Base-by-base conservation (phyloP, 2,113 vertebrate species). In the Budorcas taxicolor region DNA sequence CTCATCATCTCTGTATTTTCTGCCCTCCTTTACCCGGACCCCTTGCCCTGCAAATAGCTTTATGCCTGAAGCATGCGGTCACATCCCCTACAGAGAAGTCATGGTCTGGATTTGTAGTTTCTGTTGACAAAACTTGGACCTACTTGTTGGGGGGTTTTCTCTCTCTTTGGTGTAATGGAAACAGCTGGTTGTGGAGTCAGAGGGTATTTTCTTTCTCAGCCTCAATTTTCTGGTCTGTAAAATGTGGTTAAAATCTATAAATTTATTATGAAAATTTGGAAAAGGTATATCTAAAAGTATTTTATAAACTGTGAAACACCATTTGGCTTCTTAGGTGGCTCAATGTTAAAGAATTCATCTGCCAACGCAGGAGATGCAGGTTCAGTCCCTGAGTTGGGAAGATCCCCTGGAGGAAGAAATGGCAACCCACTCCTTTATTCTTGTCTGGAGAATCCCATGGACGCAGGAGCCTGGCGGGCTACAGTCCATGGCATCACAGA, bases 161-260 rank as follows among this genome's bases (percentile, higher is more conserved):
- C 60, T 67, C 80, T n/a, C 67, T 36, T 83, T 9, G 45, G 13
- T 60, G 55, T 40, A 45, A 40, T 47, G 31, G 25, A 7, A 91
- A 29, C 15, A 81, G 21, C 6, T 15, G 57, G 6, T 21, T 45
- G 1, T 23, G 14, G 9, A 4, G 7, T 84, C 36, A 23, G 76
- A 60, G 36, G 31, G 45, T 43, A 88, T 76, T 33, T 23, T 29
- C 58, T 67, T 33, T 80, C 71, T 92, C 43, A 11, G 62, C 16
- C 57, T 88, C 36, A 76, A 3, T 60, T 93, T 78, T 85, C 52
- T 36, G 64, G 45, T 21, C 67, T 82, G 16, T 67, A 82, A 89
- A 93, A 23, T 94, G 11, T 43, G 27, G 16, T 23, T 58, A 58
- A 45, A 14, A 60, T 33, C 23, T 31, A 53, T 58, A 52, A 83